Percentiles rank a stretch among this genome's conserved stretches.
These are phyloP conservation scores for Achroia grisella DNA, from an alignment of 1,140 invertebrate species.

Conservation along the genomic window DNA sequence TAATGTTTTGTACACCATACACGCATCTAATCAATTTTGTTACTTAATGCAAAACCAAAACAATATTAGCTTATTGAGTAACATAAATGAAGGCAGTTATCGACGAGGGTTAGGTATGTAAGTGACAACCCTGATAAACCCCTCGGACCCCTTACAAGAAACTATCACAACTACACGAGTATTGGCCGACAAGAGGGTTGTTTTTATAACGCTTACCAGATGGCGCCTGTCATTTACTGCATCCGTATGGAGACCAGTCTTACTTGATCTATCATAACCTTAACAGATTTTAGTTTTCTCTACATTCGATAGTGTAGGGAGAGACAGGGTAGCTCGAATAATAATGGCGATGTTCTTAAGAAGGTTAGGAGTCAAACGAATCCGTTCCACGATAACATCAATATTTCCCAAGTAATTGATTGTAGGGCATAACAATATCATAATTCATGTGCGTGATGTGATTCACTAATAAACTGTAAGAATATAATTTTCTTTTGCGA, in stretches of 20 bases:
- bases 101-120: no score
- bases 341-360: slow-evolving; percentile 23
- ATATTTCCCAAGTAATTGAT: slow-evolving; percentile 50
- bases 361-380: slow-evolving; percentile 61
- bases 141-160: slow-evolving; percentile 44
- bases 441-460: slow-evolving; percentile 23
- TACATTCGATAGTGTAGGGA: neutral
- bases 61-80: no score
- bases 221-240: slow-evolving; percentile 61
- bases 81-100: no score
- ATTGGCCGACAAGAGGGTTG: slow-evolving; percentile 47
- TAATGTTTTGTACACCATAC: no score
- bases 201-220: slow-evolving; percentile 60
- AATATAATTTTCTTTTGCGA: neutral
- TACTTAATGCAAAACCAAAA: no score
- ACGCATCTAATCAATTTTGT: no score
- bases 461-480: neutral
- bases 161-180: slow-evolving; percentile 50
- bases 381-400: slow-evolving; percentile 44
- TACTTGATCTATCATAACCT: slow-evolving; percentile 9
- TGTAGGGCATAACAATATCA: slow-evolving; percentile 54
- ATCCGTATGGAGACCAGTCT: slow-evolving; percentile 26
- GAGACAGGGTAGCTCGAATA: slow-evolving; percentile 12
- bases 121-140: slow-evolving; percentile 2
- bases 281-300: neutral